Conservation (phyloP, 2,113 vertebrate species). For the Cacatua alba region DNA sequence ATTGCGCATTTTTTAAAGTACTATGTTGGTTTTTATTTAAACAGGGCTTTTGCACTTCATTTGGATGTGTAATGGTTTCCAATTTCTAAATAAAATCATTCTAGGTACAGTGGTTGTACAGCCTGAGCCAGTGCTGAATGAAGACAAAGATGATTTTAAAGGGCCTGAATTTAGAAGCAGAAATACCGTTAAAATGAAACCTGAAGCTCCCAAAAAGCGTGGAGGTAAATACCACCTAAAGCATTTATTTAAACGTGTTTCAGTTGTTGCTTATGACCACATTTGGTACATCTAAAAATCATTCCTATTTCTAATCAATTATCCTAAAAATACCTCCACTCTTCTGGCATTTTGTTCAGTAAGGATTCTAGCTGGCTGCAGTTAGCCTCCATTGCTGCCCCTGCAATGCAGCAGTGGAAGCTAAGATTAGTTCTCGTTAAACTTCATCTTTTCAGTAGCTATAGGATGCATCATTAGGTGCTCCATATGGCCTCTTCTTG, state of each 20-base stretch:
- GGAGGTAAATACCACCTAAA: slow-evolving; percentile 84
- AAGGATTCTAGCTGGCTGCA: slow-evolving; percentile 50
- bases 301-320: slow-evolving; percentile 66
- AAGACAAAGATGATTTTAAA: slow-evolving; percentile 97
- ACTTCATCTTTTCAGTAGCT: background rate
- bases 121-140: slow-evolving; percentile 92
- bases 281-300: slow-evolving; percentile 69
- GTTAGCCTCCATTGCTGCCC: slow-evolving; percentile 76
- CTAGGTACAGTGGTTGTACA: slow-evolving; percentile 95
- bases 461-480: background rate
- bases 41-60: slow-evolving; percentile 71
- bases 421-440: slow-evolving; percentile 49
- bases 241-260: slow-evolving; percentile 64
- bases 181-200: slow-evolving; percentile 89
- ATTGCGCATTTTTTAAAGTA: background rate
- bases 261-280: slow-evolving; percentile 74
- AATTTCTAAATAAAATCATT: slow-evolving; percentile 79
- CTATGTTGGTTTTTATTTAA: slow-evolving; percentile 30
- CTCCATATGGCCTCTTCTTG: background rate
- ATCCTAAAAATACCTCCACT: slow-evolving; percentile 79
- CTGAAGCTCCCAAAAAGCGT: slow-evolving; percentile 88
- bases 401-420: slow-evolving; percentile 73
- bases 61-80: slow-evolving; percentile 80
- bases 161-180: slow-evolving; percentile 97
- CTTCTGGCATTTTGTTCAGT: slow-evolving; percentile 71